Percentiles rank a stretch among this genome's conserved stretches.
These are phyloP conservation scores for Tinamus major DNA, from an alignment of 2,797 vertebrate species.

Conservation along the genomic window DNA sequence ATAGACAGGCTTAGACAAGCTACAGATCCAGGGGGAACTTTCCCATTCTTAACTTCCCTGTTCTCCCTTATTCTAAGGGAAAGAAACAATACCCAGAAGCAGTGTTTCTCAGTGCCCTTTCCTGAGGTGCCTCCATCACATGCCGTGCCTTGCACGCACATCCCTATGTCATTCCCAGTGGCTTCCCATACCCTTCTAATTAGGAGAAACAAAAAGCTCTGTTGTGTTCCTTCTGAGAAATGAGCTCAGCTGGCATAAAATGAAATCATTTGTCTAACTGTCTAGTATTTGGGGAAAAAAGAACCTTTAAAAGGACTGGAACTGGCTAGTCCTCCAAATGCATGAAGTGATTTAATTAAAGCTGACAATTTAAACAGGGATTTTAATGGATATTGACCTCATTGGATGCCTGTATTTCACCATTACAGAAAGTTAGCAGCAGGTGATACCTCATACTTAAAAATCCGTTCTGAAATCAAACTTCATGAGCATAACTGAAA, in stretches of 20 bases:
- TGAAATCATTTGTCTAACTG: slow-evolving; percentile 47
- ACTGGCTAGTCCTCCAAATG: slow-evolving; percentile 63
- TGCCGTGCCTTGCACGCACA: not conserved
- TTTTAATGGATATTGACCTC: slow-evolving; percentile 47
- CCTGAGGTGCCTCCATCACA: not conserved
- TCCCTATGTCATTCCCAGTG: not conserved
- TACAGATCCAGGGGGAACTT: not conserved
- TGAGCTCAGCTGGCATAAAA: slow-evolving; percentile 65
- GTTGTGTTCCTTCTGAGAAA: slow-evolving; percentile 62
- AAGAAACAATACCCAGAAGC: not conserved
- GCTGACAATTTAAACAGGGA: slow-evolving; percentile 56
- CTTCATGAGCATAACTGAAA: not conserved
- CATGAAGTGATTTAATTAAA: slow-evolving; percentile 74
- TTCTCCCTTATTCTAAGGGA: not conserved
- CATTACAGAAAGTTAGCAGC: slow-evolving; percentile 43
- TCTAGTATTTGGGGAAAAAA: slow-evolving; percentile 58
- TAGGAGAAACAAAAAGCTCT: not conserved
- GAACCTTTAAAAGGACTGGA: slow-evolving; percentile 28
- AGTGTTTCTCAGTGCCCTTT: not conserved
- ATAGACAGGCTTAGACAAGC: not conserved
- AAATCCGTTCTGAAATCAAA: too few relatives aligned
- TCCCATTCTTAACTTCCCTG: not conserved
- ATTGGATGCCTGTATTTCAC: slow-evolving; percentile 19
- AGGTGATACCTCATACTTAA: slow-evolving; percentile 11
- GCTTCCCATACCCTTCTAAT: slow-evolving; percentile 35